These are phyloP conservation scores for Coendou prehensilis DNA, from an alignment of 2,797 vertebrate genomes.

Conservation along the genomic window DNA sequence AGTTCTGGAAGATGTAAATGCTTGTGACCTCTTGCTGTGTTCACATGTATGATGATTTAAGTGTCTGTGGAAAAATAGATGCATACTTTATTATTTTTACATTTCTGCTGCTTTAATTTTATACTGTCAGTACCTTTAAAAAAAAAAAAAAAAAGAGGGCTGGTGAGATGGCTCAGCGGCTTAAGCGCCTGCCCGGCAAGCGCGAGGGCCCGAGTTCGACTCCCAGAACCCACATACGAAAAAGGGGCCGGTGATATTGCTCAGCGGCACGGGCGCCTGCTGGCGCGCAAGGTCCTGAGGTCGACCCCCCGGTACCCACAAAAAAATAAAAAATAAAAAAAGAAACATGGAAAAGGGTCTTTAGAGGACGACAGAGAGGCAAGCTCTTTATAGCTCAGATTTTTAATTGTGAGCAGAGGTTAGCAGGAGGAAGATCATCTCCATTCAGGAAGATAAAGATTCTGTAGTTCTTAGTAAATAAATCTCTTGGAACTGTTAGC, in stretches of 20 bases:
- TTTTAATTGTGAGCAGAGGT: constrained; percentile 40
- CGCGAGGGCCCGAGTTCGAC: too few species aligned
- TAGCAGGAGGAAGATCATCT: not conserved
- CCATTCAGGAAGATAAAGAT: not conserved
- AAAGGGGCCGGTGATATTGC: too few species aligned
- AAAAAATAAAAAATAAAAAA: too few species aligned
- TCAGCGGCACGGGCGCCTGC: too few species aligned
- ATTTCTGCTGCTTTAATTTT: constrained; percentile 57
- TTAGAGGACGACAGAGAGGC: not conserved
- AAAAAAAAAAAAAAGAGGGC: not conserved
- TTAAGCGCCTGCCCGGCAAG: too few species aligned
- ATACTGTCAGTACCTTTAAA: not conserved
- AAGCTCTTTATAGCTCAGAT: not conserved
- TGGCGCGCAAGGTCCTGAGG: too few species aligned
- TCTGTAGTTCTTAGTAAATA: constrained; percentile 2
- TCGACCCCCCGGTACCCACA: too few species aligned
- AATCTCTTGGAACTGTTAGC: not conserved
- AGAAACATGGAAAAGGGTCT: not conserved
- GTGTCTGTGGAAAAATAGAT: constrained; percentile 23
- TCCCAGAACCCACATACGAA: too few species aligned
- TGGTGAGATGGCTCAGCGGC: too few species aligned
- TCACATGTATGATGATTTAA: not conserved
- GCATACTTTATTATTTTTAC: not conserved
- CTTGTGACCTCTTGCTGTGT: constrained; percentile 4
- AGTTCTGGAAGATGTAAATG: not conserved